Conservation (phyloP, 2,113 vertebrate species). For the Anoura caudifer region DNA sequence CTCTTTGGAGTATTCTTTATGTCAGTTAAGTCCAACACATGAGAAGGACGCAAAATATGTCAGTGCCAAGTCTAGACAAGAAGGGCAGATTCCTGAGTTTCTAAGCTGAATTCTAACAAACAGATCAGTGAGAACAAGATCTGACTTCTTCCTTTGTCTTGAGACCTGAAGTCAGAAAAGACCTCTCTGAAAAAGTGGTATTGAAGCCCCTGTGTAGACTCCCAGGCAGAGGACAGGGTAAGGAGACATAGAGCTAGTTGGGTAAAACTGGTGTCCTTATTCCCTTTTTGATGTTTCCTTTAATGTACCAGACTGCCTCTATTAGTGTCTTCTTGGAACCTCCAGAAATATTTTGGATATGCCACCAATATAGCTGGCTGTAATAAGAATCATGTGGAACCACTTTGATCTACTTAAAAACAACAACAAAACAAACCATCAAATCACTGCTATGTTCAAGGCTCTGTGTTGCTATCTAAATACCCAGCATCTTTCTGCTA, state of each 20-base stretch:
- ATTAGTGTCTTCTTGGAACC: not conserved
- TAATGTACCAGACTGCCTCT: not conserved
- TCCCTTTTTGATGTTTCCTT: not conserved
- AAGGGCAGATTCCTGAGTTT: not conserved
- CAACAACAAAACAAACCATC: not conserved
- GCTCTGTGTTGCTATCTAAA: not conserved
- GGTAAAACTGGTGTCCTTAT: not conserved
- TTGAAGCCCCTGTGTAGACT: not conserved
- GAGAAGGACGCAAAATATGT: not conserved
- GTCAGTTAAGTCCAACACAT: not conserved
- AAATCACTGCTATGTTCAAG: not conserved
- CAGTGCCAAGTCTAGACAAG: not conserved
- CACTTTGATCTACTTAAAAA: not conserved
- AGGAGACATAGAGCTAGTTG: not conserved
- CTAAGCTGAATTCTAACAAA: not conserved
- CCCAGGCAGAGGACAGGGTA: not conserved
- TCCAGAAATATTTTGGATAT: not conserved
- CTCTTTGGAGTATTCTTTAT: not conserved
- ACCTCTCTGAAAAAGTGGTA: not conserved
- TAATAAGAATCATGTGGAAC: not conserved
- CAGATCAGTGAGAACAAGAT: not conserved
- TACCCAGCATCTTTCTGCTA: not conserved
- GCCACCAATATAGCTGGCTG: not conserved
- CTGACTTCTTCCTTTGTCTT: not conserved
- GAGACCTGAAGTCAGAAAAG: not conserved